These are phyloP conservation scores for Apotomis capreana DNA, from an alignment of 2,888 invertebrate genomes.

Conservation along the genomic window DNA sequence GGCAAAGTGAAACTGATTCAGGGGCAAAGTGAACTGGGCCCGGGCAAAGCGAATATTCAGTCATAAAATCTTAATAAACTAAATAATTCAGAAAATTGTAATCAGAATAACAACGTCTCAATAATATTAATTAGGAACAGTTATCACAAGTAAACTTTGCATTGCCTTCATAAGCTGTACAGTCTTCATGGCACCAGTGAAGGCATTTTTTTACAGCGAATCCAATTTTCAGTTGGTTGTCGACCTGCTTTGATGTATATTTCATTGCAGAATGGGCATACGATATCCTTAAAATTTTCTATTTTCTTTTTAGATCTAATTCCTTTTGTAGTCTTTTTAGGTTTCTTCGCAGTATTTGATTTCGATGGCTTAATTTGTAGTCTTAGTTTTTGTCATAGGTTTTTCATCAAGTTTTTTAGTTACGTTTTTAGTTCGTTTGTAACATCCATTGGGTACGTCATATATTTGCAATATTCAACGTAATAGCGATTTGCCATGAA, in stretches of 20 bases:
- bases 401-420: too few relatives aligned
- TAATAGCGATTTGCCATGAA: too few relatives aligned
- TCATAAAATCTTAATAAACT: slow-evolving; percentile 43
- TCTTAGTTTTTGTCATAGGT: too few relatives aligned
- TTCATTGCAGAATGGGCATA: slow-evolving; percentile 47
- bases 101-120: slow-evolving; percentile 31
- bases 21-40: slow-evolving; percentile 5
- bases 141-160: slow-evolving; percentile 46
- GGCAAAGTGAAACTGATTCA: slow-evolving; percentile 38
- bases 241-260: slow-evolving; percentile 45
- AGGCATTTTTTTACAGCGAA: slow-evolving; percentile 47
- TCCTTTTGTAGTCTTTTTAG: slow-evolving; percentile 44
- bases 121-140: slow-evolving; percentile 38
- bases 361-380: neutral
- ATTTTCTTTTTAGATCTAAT: slow-evolving; percentile 47
- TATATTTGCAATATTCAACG: too few relatives aligned
- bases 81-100: slow-evolving; percentile 25
- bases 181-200: slow-evolving; percentile 47
- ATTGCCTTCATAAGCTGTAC: slow-evolving; percentile 46
- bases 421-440: too few relatives aligned
- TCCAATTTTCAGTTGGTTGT: slow-evolving; percentile 48
- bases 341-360: neutral
- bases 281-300: slow-evolving; percentile 47
- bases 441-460: too few relatives aligned
- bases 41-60: slow-evolving; percentile 23